Evolutionary conservation across 2,113 vertebrate species (phyloP), one percentile per base, ranked within the genome.

Genomic region (Toxotes chatareus): DNA sequence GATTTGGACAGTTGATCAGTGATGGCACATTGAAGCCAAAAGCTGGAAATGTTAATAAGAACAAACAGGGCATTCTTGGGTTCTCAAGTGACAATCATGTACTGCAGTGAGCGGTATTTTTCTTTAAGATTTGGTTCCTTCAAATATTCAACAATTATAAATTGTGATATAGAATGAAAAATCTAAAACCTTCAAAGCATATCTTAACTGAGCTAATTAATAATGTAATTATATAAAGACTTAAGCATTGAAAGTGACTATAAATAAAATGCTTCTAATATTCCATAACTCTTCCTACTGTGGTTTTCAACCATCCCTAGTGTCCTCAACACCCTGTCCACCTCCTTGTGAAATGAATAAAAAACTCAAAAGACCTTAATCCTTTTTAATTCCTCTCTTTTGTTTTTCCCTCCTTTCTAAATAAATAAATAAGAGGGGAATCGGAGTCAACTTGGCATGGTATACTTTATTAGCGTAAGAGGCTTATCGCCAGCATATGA

Each of bases 401-500:
- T 91, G 85, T 93, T 87, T 85, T 76, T 11, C 55, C 14, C 19
- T 79, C 59, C 57, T 80, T 73, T 80, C 70, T 57, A 76, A 67
- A 80, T 67, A 82, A 87, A 87, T 76, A 88, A 83, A 91, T 80
- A 80, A 68, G 59, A 46, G 55, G 40, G 47, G 44, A 83, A 86
- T 87, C 36, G 0, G 42, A 88, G 80, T 89, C 65, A 87, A 83
- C 85, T 91, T 82, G 79, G 76, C 82, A 65, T 80, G 51, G 42
- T 83, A 80, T 80, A 86, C 73, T 88, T 89, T 85, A 90, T 90
- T 92, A 90, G 70, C 11, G 49, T 94, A 94, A 95, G 91, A 86
- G 73, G 91, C 90, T 94, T 95, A 93, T 90, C 69, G 40, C 89
- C 84, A 86, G 92, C 79, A 91, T 91, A 90, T 86, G 80, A 85